These are phyloP conservation scores for Rhinoderma darwinii DNA, from an alignment of 2,113 vertebrate species.

Conservation along the genomic window DNA sequence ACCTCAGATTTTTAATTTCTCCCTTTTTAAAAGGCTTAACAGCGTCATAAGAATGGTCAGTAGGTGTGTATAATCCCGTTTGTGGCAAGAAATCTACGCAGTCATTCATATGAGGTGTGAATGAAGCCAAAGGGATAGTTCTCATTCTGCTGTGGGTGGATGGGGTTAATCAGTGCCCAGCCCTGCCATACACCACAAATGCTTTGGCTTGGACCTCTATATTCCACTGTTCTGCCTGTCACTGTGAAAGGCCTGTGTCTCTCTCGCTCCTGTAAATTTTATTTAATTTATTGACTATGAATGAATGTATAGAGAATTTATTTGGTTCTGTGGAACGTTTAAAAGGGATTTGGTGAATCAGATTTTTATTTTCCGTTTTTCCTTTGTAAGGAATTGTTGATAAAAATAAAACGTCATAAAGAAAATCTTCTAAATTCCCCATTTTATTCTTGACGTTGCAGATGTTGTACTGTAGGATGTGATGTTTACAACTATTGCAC, in stretches of 20 bases:
- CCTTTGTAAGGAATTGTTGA: constrained; percentile 57
- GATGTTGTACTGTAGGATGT: constrained; percentile 6
- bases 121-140: constrained; percentile 16
- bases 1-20: neutral
- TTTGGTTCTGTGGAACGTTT: constrained; percentile 52
- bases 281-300: constrained; percentile 56
- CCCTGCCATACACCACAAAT: constrained; percentile 27
- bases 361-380: constrained; percentile 46
- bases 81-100: neutral
- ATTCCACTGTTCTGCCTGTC: constrained; percentile 38
- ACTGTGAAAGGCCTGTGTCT: constrained; percentile 57
- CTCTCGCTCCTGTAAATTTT: constrained; percentile 48
- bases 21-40: neutral
- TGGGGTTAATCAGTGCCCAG: constrained; percentile 25
- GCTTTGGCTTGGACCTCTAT: constrained; percentile 49
- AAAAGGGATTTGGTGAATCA: constrained; percentile 48
- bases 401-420: constrained; percentile 46
- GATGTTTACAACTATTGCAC: neutral
- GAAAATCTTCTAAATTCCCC: neutral
- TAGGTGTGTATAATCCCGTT: neutral
- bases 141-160: constrained; percentile 22
- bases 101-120: neutral
- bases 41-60: neutral
- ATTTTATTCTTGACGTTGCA: neutral
- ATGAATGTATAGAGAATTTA: constrained; percentile 49